A percentile compares a stretch with the other conserved stretches of the same genome.
Evolutionary conservation across 2,113 vertebrate genomes (phyloP).

Genomic region (Vicugna pacos): DNA sequence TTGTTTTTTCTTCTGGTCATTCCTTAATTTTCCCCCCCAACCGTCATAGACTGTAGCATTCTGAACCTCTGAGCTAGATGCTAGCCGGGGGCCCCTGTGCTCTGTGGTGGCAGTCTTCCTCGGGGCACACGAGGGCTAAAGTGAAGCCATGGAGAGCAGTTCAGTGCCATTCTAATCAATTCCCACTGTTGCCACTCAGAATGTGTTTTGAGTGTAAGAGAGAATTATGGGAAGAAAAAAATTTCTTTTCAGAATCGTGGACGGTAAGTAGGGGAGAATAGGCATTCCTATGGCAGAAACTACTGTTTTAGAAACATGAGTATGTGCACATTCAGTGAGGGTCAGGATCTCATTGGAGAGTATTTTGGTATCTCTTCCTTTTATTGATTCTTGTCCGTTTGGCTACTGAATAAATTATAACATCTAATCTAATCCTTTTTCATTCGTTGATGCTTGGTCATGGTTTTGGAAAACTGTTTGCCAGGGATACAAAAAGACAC

Average conservation of each 20-base stretch:
- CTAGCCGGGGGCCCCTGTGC: not conserved
- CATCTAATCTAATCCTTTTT: not conserved
- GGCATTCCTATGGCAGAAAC: not conserved
- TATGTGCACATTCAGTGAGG: not conserved
- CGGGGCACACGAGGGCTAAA: not conserved
- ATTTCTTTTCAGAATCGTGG: not conserved
- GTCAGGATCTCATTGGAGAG: not conserved
- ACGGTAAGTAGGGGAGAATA: not conserved
- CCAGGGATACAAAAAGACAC: not conserved
- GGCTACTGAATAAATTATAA: not conserved
- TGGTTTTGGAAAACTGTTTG: constrained; percentile 10
- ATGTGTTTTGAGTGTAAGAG: not conserved
- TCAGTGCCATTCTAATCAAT: not conserved
- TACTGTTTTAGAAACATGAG: not conserved
- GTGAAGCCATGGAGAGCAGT: not conserved
- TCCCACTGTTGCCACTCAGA: not conserved
- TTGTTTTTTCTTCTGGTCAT: not conserved
- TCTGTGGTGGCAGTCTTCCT: not conserved
- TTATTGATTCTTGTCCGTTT: not conserved
- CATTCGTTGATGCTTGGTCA: not conserved
- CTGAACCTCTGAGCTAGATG: not conserved
- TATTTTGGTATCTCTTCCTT: not conserved
- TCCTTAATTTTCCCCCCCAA: not conserved
- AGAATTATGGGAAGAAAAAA: not conserved
- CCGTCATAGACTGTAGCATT: not conserved